Evolutionary conservation across 2,888 invertebrate genomes (phyloP).

Genomic region (Hemistola chrysoprasaria): DNA sequence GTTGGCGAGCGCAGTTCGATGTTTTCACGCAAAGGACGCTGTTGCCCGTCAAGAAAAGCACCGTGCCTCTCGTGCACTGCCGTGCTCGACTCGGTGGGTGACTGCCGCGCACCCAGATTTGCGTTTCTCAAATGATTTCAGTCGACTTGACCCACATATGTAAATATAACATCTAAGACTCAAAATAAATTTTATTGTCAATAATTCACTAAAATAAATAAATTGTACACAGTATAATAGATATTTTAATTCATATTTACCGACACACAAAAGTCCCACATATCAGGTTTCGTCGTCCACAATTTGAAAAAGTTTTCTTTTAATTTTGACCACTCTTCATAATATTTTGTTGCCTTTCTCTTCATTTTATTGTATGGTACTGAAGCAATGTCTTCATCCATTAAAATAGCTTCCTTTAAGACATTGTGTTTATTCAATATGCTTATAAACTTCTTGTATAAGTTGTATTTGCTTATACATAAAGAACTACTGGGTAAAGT

Average conservation of each 20-base stretch:
- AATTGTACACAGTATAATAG: no score
- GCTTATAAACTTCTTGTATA: conserved; percentile 73
- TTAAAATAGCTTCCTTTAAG: conserved; percentile 38
- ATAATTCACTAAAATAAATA: conserved; percentile 2
- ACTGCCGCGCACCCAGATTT: no score
- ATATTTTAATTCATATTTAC: no score
- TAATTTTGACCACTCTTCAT: conserved; percentile 62
- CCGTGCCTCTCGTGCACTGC: no score
- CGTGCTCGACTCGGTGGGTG: no score
- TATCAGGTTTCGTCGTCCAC: conserved; percentile 82
- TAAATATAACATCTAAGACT: no score
- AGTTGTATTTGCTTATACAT: conserved; percentile 78
- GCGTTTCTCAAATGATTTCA: no score
- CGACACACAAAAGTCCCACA: conserved; percentile 60
- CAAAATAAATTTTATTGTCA: no score
- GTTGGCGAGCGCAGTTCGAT: no score
- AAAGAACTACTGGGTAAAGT: conserved; percentile 64
- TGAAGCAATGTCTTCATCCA: conserved; percentile 29
- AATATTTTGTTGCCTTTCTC: conserved; percentile 47
- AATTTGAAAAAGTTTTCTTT: conserved; percentile 73
- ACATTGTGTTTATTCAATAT: conserved; percentile 51
- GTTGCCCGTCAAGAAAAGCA: no score
- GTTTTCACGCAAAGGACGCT: no score
- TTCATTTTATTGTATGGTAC: conserved; percentile 68
- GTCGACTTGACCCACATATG: no score